Percentiles rank a stretch among this genome's conserved stretches.
phyloP scores from a whole-genome alignment of 2,113 vertebrate species.

The Anas platyrhynchos region DNA sequence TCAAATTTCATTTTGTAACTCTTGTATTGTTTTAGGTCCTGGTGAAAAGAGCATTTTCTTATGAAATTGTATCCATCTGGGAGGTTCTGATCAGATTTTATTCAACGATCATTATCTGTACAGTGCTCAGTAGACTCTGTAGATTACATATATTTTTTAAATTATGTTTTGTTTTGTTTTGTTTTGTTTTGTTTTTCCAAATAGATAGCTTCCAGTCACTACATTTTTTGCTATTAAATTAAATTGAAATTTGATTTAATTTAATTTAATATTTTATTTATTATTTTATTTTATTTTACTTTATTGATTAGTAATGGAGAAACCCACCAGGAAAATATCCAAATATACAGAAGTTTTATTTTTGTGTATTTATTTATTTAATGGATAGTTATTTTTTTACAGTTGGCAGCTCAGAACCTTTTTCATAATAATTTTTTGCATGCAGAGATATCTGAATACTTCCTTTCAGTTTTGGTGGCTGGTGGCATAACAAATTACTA shows the following conservation, averaged over 20 bases:
- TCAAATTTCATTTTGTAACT: not conserved
- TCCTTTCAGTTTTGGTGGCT: not conserved
- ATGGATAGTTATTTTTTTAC: not conserved
- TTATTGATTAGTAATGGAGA: not conserved
- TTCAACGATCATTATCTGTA: not conserved
- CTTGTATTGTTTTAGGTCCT: not conserved
- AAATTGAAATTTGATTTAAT: too few relatives aligned
- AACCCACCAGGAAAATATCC: not conserved
- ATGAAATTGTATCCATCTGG: not conserved
- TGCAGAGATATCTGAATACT: not conserved
- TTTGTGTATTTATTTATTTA: too few relatives aligned
- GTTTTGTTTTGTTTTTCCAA: not conserved
- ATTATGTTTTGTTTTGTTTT: not conserved
- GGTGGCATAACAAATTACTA: not conserved
- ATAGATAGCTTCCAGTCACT: not conserved
- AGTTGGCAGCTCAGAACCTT: not conserved
- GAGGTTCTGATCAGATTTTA: not conserved
- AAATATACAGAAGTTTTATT: not conserved
- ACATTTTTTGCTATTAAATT: too few relatives aligned
- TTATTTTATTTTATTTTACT: not conserved
- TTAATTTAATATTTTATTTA: not conserved
- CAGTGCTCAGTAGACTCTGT: not conserved
- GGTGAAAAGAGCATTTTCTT: not conserved
- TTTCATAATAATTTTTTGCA: not conserved
- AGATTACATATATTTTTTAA: not conserved